A percentile compares a stretch with the other conserved stretches of the same genome.
Conservation (phyloP, 2,888 invertebrate species). For the Tachina lurida region DNA sequence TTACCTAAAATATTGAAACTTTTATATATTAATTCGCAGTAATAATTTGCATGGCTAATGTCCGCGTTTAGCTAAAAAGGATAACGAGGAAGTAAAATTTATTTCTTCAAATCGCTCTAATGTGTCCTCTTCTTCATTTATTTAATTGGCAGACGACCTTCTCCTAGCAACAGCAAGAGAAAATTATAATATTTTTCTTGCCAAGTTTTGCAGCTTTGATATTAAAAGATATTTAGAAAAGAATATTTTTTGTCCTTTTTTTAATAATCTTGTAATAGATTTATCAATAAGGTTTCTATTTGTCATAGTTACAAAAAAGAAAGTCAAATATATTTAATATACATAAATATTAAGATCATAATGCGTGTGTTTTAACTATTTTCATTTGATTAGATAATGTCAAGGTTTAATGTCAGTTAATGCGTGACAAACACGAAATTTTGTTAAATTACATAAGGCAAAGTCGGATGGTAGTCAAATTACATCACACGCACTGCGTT, state of each 20-base stretch:
- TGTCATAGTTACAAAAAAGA: not conserved
- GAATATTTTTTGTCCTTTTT: not conserved
- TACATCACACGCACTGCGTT: not conserved
- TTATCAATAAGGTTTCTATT: not conserved
- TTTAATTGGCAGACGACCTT: too few species aligned
- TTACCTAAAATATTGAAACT: too few species aligned
- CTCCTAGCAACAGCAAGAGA: too few species aligned
- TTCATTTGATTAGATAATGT: conserved; percentile 36
- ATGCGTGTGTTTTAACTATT: conserved; percentile 34
- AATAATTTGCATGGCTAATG: too few species aligned
- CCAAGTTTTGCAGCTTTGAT: not conserved
- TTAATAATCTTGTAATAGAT: not conserved
- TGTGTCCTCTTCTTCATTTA: too few species aligned
- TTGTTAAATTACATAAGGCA: not conserved
- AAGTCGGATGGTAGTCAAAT: not conserved
- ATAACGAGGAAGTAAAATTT: too few species aligned
- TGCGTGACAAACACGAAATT: conserved; percentile 18
- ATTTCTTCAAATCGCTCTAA: too few species aligned
- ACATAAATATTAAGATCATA: not conserved
- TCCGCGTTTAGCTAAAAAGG: too few species aligned
- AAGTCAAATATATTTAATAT: not conserved
- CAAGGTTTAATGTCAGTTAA: conserved; percentile 34
- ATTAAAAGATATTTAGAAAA: not conserved
- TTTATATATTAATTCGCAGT: too few species aligned
- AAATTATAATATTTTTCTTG: too few species aligned